Evolutionary conservation across 2,888 invertebrate genomes (phyloP).

Genomic region (Epinotia nisella): DNA sequence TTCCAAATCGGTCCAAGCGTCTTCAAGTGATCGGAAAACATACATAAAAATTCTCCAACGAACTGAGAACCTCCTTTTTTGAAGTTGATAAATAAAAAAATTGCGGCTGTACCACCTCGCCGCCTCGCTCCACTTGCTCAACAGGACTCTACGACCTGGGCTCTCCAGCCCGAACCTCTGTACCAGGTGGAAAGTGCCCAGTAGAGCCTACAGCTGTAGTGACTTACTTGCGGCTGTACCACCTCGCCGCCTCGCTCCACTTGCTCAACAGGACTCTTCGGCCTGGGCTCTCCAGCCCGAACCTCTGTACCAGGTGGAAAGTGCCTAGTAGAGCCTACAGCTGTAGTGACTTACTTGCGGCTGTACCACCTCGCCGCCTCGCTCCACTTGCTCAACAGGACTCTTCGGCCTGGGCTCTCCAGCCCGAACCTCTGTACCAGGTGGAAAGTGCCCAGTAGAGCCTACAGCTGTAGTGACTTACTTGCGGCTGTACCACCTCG

Average conservation of each 20-base stretch:
- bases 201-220: background rate
- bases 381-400: background rate
- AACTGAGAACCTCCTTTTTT: too few species aligned
- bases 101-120: too few species aligned
- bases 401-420: too few species aligned
- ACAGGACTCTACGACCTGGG: too few species aligned
- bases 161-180: conserved; percentile 10
- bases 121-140: too few species aligned
- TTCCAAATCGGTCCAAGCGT: too few species aligned
- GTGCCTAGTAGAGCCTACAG: background rate
- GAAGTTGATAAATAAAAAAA: too few species aligned
- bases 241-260: background rate
- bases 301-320: background rate
- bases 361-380: conserved; percentile 29
- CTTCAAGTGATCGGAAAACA: too few species aligned
- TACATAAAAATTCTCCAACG: too few species aligned
- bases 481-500: background rate
- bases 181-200: background rate
- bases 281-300: background rate
- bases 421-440: too few species aligned
- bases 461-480: too few species aligned
- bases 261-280: background rate
- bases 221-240: background rate
- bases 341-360: conserved; percentile 30
- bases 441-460: too few species aligned